A percentile compares a stretch with the other conserved stretches of the same genome.
Evolutionary conservation across 2,113 vertebrate genomes (phyloP).

Genomic region (Azemiops feae): DNA sequence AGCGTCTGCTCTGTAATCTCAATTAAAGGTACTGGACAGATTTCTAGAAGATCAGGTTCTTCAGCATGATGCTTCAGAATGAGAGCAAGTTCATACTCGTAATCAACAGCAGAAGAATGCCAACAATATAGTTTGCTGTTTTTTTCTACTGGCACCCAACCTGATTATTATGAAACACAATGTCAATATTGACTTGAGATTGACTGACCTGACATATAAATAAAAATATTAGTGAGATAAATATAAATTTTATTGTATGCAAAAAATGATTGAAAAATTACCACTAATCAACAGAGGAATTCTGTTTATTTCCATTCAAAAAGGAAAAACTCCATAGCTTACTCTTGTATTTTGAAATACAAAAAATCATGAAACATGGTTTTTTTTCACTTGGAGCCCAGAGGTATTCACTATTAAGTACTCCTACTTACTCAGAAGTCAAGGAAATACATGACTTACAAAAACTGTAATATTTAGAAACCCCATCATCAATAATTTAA

Average conservation of each 20-base stretch:
- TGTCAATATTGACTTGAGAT: neutral
- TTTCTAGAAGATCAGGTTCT: constrained; percentile 76
- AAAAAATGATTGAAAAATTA: neutral
- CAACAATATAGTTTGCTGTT: constrained; percentile 91
- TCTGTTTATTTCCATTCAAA: neutral
- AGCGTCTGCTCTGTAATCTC: constrained; percentile 88
- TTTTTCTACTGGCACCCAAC: constrained; percentile 92
- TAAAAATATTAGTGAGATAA: neutral
- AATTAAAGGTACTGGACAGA: constrained; percentile 73
- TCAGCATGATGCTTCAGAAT: constrained; percentile 73
- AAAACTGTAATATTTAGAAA: neutral
- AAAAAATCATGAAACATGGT: neutral
- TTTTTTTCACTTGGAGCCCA: neutral
- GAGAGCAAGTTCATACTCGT: constrained; percentile 74
- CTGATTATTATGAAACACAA: constrained; percentile 62
- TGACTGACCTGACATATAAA: neutral
- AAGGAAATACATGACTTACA: neutral
- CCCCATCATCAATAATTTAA: neutral
- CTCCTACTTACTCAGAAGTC: neutral
- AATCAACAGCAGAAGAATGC: constrained; percentile 87
- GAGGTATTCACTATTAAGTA: neutral
- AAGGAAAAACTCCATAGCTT: neutral
- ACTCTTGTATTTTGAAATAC: neutral
- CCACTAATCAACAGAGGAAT: neutral
- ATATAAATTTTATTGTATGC: neutral